Percentiles rank a stretch among this genome's conserved stretches.
Conservation (phyloP, 2,888 invertebrate genomes). For the Eucriotettix oculatus region DNA sequence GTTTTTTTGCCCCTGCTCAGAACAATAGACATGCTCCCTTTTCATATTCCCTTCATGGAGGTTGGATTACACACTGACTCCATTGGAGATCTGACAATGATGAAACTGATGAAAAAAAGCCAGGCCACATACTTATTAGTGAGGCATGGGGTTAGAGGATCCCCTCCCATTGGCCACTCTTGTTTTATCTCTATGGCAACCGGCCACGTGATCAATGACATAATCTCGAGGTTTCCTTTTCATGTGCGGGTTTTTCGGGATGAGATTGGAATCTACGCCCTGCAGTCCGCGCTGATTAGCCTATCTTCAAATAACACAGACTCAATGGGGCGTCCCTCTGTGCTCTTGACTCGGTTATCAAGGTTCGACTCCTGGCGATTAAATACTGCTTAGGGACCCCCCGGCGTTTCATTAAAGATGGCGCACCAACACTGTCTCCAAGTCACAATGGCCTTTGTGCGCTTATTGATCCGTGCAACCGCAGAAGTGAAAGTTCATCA, state of each 20-base stretch:
- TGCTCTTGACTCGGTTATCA: background rate
- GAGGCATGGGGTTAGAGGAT: background rate
- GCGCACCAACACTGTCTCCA: too few species aligned
- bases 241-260: background rate
- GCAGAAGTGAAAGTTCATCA: too few species aligned
- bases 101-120: background rate
- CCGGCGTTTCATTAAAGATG: too few species aligned
- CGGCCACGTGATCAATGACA: background rate
- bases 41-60: background rate
- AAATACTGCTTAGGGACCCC: too few species aligned
- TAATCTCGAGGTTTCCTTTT: background rate
- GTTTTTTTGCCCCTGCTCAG: background rate
- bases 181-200: background rate
- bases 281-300: background rate
- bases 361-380: background rate
- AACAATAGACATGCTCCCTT: background rate
- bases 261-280: background rate
- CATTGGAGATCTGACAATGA: background rate
- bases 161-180: background rate
- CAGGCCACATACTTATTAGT: background rate
- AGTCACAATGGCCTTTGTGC: too few species aligned
- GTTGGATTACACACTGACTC: background rate
- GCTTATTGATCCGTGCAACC: too few species aligned
- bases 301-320: background rate
- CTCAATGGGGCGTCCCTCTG: background rate